Base-by-base conservation (phyloP, 2,888 invertebrate species). In the Pyralis farinalis region DNA sequence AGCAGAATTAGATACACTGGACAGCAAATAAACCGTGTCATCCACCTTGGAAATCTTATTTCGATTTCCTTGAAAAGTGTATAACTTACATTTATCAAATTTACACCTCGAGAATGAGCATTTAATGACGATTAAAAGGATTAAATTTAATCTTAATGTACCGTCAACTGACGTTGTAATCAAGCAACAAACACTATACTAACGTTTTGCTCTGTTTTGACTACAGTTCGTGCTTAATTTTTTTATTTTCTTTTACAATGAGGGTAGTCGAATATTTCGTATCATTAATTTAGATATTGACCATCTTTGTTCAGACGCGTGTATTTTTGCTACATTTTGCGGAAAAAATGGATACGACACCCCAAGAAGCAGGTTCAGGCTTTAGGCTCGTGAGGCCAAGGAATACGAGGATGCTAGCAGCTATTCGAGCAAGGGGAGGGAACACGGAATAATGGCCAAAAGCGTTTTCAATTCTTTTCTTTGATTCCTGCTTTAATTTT, bases 301-400 rank as follows among this genome's bases (percentile, higher is more conserved):
- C 32, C 27, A 41, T 42, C 12, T 8, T 42, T 45, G 39, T 29
- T 22, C 7, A 36, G 40, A 37, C 33, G 44, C 35, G 40, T 43
- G 31, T 43, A 37, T 46, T 46, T 40, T 43, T 37, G 40, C 10
- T 16, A 40, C 27, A 36, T 40, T 37, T 30, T 37, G 32, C 43
- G 8, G 42, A 40, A 34, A 43, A 46, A 39, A 27, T 33, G 34
- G 40, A n/a, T n/a, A n/a, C 37, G 34, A 40, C 33, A 34, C 40
- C 37, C 31, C 30, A 38, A 31, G 34, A 43, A 39, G 38, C 38
- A 31, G 44, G 40, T 48, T 42, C 41, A 43, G 43, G 42, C 46
- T 7, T 34, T 31, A 10, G 25, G 16, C 5, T 41, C 36, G 27
- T 37, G 37, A 37, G 32, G 32, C 36, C 41, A 3, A 36, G 27